Conservation (phyloP, 1,140 invertebrate genomes). For the Caenorhabditis tropicalis region DNA sequence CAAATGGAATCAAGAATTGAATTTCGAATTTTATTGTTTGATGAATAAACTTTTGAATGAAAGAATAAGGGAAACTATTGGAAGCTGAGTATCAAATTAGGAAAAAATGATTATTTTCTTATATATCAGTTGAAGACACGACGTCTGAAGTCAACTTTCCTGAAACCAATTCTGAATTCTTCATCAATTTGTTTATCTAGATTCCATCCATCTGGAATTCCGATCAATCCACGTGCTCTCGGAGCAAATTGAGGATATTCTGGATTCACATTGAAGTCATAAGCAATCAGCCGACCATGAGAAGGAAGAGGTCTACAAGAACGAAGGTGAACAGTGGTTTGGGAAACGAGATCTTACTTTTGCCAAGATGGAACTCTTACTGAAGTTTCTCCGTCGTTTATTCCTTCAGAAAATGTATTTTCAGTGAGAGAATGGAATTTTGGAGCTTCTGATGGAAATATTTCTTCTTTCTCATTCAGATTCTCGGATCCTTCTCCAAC, state of each 20-base stretch:
- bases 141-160: neutral
- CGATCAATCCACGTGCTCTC: constrained; percentile 48
- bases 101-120: neutral
- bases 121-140: neutral
- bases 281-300: constrained; percentile 28
- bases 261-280: constrained; percentile 52
- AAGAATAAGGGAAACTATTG: neutral
- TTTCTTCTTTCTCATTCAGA: neutral
- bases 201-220: constrained; percentile 55
- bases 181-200: constrained; percentile 53
- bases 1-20: too few relatives aligned
- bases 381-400: neutral
- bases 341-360: neutral
- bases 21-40: too few relatives aligned
- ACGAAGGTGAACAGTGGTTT: neutral
- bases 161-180: constrained; percentile 54
- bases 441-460: neutral
- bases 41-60: neutral
- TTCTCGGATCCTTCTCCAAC: neutral
- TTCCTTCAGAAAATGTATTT: neutral
- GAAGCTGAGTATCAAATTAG: neutral
- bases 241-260: constrained; percentile 54
- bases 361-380: neutral
- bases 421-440: neutral
- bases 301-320: neutral